A percentile compares a stretch with the other conserved stretches of the same genome.
These are phyloP conservation scores for Elephas maximus DNA, from an alignment of 2,113 vertebrate species.

Conservation along the genomic window DNA sequence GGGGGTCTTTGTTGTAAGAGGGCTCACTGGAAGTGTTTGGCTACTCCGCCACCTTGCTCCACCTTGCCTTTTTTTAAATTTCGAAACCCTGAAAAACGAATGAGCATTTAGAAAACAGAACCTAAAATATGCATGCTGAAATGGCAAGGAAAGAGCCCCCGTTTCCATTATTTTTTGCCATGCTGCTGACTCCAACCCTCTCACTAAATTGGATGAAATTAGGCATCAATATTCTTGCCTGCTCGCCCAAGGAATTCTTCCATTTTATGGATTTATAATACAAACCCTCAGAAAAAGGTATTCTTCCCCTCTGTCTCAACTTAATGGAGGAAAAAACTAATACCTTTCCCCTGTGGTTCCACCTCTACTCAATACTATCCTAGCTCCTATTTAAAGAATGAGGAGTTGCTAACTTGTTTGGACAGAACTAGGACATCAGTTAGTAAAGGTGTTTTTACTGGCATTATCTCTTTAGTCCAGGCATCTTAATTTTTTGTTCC, in stretches of 20 bases:
- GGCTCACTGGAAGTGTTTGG: too few species aligned
- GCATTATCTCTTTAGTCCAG: not conserved
- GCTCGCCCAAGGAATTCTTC: not conserved
- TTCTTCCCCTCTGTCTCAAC: not conserved
- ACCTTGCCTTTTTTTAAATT: not conserved
- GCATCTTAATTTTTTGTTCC: not conserved
- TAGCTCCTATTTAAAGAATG: not conserved
- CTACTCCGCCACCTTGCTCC: not conserved
- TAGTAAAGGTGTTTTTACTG: not conserved
- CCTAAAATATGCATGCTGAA: not conserved
- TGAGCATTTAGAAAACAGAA: not conserved
- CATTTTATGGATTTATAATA: not conserved
- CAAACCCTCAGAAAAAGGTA: not conserved
- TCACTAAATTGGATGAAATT: not conserved
- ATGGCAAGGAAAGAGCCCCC: not conserved
- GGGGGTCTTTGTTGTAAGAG: too few species aligned
- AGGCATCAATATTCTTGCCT: not conserved
- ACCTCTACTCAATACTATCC: too few species aligned
- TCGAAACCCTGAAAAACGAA: not conserved
- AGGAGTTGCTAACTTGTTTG: not conserved
- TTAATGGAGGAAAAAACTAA: not conserved
- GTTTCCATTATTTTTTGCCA: not conserved
- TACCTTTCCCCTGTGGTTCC: accelerated
- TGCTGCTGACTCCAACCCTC: not conserved
- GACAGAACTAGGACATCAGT: not conserved